Conservation (phyloP, 2,888 invertebrate genomes). For the Theodoxus fluviatilis region DNA sequence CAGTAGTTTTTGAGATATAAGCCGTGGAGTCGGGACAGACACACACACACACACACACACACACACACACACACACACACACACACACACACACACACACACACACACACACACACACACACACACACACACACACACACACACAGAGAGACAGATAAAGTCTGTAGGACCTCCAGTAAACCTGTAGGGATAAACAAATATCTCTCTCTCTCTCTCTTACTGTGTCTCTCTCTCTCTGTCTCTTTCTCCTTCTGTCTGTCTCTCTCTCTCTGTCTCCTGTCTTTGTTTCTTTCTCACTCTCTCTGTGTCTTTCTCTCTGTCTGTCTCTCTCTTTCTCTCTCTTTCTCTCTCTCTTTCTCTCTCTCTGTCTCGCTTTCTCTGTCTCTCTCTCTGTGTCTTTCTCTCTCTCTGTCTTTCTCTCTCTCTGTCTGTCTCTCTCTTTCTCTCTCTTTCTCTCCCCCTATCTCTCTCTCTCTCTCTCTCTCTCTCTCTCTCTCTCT, state of each 20-base stretch:
- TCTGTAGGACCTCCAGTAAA: no score
- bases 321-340: not conserved
- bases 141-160: no score
- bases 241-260: constrained; percentile 5
- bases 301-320: not conserved
- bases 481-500: not conserved
- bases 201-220: no score
- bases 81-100: no score
- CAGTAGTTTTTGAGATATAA: no score
- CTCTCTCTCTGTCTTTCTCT: not conserved
- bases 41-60: no score
- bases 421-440: not conserved
- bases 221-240: no score
- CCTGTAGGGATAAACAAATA: no score
- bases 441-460: not conserved
- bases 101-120: no score
- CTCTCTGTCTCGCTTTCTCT: not conserved
- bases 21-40: no score
- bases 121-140: no score
- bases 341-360: not conserved
- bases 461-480: not conserved
- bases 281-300: not conserved
- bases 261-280: not conserved
- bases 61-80: no score
- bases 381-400: not conserved